A percentile compares a stretch with the other conserved stretches of the same genome.
phyloP scores from a whole-genome alignment of 2,113 vertebrate species.

The Brachyistius frenatus region DNA sequence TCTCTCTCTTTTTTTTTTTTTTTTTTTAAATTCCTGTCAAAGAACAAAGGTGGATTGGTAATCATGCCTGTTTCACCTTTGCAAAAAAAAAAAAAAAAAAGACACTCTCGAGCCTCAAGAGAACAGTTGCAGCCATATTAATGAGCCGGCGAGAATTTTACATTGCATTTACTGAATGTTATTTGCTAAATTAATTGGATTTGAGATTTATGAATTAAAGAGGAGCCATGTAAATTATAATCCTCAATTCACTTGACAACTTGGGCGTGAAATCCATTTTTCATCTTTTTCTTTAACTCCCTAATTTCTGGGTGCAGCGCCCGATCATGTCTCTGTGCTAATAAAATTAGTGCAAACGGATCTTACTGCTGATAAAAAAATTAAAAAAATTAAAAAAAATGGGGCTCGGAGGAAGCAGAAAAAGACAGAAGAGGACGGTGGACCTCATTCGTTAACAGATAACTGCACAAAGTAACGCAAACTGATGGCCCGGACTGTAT shows the following conservation, averaged over 20 bases:
- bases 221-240: slow-evolving; percentile 68
- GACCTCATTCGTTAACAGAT: slow-evolving; percentile 33
- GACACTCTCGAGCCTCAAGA: neutral
- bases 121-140: slow-evolving; percentile 25
- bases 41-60: slow-evolving; percentile 47
- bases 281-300: slow-evolving; percentile 43
- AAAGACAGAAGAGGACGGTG: neutral
- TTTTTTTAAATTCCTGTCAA: slow-evolving; percentile 26
- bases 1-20: slow-evolving; percentile 38
- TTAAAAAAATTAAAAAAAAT: neutral
- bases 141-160: slow-evolving; percentile 35
- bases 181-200: slow-evolving; percentile 75
- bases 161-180: slow-evolving; percentile 45
- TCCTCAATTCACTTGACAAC: slow-evolving; percentile 62
- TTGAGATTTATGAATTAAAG: slow-evolving; percentile 70
- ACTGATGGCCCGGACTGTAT: neutral
- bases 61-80: slow-evolving; percentile 21
- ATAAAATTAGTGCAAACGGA: slow-evolving; percentile 37
- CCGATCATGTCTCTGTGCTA: slow-evolving; percentile 40
- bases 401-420: slow-evolving; percentile 35
- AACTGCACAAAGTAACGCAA: slow-evolving; percentile 17
- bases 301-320: slow-evolving; percentile 27
- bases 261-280: slow-evolving; percentile 71
- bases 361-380: slow-evolving; percentile 57
- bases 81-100: neutral